Evolutionary conservation across 2,797 vertebrate genomes (phyloP), one percentile per base, ranked within the genome.

Genomic region (Babyrousa celebensis): DNA sequence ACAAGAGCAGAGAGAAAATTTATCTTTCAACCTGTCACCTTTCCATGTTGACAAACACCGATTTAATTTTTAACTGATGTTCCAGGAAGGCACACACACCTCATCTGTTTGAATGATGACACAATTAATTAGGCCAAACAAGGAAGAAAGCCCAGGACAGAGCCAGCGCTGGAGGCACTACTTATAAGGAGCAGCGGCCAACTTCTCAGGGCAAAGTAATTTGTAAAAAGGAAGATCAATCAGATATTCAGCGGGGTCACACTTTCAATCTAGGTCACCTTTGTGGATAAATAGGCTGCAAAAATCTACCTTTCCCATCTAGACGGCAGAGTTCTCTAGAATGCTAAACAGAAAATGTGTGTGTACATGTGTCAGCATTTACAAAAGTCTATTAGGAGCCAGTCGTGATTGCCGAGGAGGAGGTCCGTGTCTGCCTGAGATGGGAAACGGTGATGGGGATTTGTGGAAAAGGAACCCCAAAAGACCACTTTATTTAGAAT

Each of bases 1-100:
- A 20, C 4, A 21, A 80, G 75, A 12, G 27, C 1, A 1, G 32
- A 20, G 54, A 65, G 78, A 78, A 91, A 84, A 71, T 36, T 36
- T 74, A 29, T 77, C 75, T 90, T 92, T 54, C 25, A 25, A 15
- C 56, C 21, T 18, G 68, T 82, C 56, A 88, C 75, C 58, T 89
- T 80, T 94, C 62, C 36, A 87, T 62, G 68, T 54, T 71, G 75
- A 72, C 58, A 93, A 89, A 93, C 71, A 85, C 40, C 23, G 79
- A 94, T 77, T 85, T 95, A 43, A 83, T 84, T 97, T 94, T 77
- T 82, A 93, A 96, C 67, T 63, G 85, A 93, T 85, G 58, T 95
- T 54, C 92, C 77, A 60, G 82, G 56, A 96, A 96, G 94, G 80
- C 70, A 89, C 36, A 89, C 36, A 70, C 14, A 60, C 56, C 83